These are phyloP conservation scores for Synergus umbraculus DNA, from an alignment of 2,888 invertebrate species.

Conservation along the genomic window DNA sequence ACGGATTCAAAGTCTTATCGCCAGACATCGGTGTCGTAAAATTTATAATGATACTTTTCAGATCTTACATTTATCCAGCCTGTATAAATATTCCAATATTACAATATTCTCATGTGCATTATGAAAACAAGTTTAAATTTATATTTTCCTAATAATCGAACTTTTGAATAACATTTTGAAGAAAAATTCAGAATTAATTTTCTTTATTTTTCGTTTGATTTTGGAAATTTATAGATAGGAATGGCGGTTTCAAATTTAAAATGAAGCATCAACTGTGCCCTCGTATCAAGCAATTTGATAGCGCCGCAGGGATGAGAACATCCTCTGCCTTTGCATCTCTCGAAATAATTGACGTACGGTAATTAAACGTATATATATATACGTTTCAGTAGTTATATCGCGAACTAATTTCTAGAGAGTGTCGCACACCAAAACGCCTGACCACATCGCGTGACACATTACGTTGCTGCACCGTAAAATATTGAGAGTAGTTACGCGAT, in stretches of 20 bases:
- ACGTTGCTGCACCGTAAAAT: slow-evolving; percentile 67
- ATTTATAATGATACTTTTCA: background rate
- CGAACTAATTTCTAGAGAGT: slow-evolving; percentile 52
- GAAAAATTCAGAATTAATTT: too few relatives aligned
- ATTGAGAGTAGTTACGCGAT: slow-evolving; percentile 63
- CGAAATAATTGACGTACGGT: slow-evolving; percentile 3
- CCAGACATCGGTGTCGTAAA: background rate
- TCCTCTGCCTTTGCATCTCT: slow-evolving; percentile 13
- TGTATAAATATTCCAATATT: too few relatives aligned
- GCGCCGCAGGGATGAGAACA: background rate
- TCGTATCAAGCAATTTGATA: background rate
- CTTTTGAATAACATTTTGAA: too few relatives aligned
- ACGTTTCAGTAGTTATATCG: slow-evolving; percentile 44
- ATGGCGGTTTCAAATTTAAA: too few relatives aligned
- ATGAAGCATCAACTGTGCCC: background rate
- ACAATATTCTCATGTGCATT: too few relatives aligned
- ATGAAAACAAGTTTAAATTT: too few relatives aligned
- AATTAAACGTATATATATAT: slow-evolving; percentile 32
- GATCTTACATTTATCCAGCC: too few relatives aligned
- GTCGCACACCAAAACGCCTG: slow-evolving; percentile 59
- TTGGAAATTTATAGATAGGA: too few relatives aligned
- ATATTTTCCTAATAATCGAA: too few relatives aligned
- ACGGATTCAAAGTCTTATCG: slow-evolving; percentile 52
- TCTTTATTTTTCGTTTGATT: too few relatives aligned
- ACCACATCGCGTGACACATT: slow-evolving; percentile 48